A percentile compares a stretch with the other conserved stretches of the same genome.
Conservation (phyloP, 2,888 invertebrate species). For the Aradus depressus region DNA sequence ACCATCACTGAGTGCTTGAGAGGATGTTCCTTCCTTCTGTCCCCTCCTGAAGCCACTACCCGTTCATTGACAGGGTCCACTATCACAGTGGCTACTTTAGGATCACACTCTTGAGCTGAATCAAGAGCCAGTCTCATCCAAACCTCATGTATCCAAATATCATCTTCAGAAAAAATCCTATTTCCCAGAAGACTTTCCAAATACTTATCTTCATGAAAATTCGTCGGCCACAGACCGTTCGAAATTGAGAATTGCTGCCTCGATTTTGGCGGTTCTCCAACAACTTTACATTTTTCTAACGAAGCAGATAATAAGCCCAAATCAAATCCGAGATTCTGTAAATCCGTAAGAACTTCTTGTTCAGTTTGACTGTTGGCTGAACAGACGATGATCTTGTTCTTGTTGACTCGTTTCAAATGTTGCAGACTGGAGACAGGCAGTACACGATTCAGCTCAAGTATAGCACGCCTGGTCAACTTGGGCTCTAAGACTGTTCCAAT, state of each 20-base stretch:
- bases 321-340: slow-evolving; percentile 41
- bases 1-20: slow-evolving; percentile 76
- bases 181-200: slow-evolving; percentile 55
- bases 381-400: slow-evolving; percentile 33
- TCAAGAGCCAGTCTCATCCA: slow-evolving; percentile 50
- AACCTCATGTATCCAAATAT: slow-evolving; percentile 44
- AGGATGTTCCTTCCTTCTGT: slow-evolving; percentile 48
- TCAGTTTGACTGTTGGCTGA: slow-evolving; percentile 16
- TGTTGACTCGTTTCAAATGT: slow-evolving; percentile 62
- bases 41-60: slow-evolving; percentile 55
- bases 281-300: slow-evolving; percentile 46
- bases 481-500: slow-evolving; percentile 49
- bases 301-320: slow-evolving; percentile 42
- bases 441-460: slow-evolving; percentile 46
- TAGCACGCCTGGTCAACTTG: slow-evolving; percentile 50
- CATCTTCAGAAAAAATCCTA: slow-evolving; percentile 45
- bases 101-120: slow-evolving; percentile 37
- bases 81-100: slow-evolving; percentile 48
- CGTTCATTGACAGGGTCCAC: slow-evolving; percentile 58
- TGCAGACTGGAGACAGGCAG: slow-evolving; percentile 49
- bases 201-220: slow-evolving; percentile 68
- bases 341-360: slow-evolving; percentile 38
- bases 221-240: slow-evolving; percentile 62
- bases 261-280: slow-evolving; percentile 50
- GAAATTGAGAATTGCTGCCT: slow-evolving; percentile 53